Percentiles rank a stretch among this genome's conserved stretches.
Conservation (phyloP, 2,113 vertebrate species). For the Rhinogobius similis region DNA sequence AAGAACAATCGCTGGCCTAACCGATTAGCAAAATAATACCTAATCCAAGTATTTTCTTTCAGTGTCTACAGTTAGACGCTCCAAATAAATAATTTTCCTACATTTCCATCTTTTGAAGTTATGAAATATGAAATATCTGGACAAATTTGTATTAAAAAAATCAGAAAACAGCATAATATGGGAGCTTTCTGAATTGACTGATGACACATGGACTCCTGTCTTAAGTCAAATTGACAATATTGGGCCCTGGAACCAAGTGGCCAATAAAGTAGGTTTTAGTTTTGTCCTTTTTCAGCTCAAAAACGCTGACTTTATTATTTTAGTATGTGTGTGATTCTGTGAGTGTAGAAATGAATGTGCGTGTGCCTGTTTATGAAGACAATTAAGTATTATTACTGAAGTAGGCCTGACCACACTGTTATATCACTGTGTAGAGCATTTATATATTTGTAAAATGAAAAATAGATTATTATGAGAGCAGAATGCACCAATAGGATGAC, state of each 20-base stretch:
- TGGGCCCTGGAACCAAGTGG: not conserved
- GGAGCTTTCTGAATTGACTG: slow-evolving; percentile 8
- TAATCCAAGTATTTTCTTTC: too few relatives aligned
- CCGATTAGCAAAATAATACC: too few relatives aligned
- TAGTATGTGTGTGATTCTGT: not conserved
- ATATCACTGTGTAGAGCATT: slow-evolving; percentile 59
- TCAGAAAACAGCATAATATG: not conserved
- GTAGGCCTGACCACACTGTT: slow-evolving; percentile 62
- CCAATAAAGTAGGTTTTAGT: slow-evolving; percentile 21
- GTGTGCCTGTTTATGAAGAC: slow-evolving; percentile 22
- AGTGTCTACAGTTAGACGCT: too few relatives aligned
- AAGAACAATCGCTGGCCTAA: too few relatives aligned
- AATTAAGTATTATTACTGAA: slow-evolving; percentile 61
- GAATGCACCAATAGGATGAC: slow-evolving; percentile 55
- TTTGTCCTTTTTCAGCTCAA: slow-evolving; percentile 3
- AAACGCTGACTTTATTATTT: slow-evolving; percentile 24
- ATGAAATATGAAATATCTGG: not conserved
- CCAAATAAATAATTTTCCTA: not conserved
- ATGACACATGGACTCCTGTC: slow-evolving; percentile 2
- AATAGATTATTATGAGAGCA: slow-evolving; percentile 62
- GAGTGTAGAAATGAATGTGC: not conserved
- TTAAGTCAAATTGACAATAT: slow-evolving; percentile 25
- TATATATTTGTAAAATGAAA: slow-evolving; percentile 68
- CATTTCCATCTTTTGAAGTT: too few relatives aligned
- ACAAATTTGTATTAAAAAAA: not conserved